phyloP scores from a whole-genome alignment of 2,113 vertebrate species.

The Indri indri region DNA sequence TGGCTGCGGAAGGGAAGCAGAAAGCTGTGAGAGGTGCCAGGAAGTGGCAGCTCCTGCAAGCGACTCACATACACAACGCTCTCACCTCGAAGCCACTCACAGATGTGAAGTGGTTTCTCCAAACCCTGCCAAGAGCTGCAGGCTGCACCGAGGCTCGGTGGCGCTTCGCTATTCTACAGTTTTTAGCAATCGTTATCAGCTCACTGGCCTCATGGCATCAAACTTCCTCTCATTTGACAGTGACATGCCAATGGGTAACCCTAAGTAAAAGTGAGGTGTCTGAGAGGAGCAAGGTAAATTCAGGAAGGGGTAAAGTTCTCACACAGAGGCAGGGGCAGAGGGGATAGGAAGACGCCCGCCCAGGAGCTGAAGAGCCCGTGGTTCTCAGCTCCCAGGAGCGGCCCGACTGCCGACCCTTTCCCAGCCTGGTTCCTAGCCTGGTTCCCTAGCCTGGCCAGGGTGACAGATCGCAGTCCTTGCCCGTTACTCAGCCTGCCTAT shows the following conservation, averaged over 20 bases:
- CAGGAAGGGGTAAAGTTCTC: not conserved
- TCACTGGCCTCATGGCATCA: not conserved
- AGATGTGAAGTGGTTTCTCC: not conserved
- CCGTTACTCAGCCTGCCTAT: not conserved
- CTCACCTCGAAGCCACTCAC: not conserved
- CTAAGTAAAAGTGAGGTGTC: not conserved
- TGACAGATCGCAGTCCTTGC: fast-evolving
- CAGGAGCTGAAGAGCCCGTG: not conserved
- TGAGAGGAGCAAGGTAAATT: not conserved
- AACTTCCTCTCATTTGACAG: not conserved
- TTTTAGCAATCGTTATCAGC: not conserved
- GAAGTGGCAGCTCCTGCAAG: conserved; percentile 33
- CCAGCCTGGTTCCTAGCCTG: too few relatives aligned
- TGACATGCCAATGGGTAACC: not conserved
- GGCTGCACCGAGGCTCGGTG: not conserved
- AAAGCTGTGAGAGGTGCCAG: conserved; percentile 47
- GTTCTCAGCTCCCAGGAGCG: too few relatives aligned
- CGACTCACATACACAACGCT: not conserved
- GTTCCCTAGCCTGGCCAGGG: too few relatives aligned
- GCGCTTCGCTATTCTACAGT: not conserved
- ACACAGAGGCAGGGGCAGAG: not conserved
- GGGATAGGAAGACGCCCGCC: not conserved
- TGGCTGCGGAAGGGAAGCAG: conserved; percentile 83
- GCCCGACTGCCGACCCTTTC: too few relatives aligned
- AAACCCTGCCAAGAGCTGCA: not conserved